These are phyloP conservation scores for Gymnogyps californianus DNA, from an alignment of 2,113 vertebrate genomes.

Conservation along the genomic window DNA sequence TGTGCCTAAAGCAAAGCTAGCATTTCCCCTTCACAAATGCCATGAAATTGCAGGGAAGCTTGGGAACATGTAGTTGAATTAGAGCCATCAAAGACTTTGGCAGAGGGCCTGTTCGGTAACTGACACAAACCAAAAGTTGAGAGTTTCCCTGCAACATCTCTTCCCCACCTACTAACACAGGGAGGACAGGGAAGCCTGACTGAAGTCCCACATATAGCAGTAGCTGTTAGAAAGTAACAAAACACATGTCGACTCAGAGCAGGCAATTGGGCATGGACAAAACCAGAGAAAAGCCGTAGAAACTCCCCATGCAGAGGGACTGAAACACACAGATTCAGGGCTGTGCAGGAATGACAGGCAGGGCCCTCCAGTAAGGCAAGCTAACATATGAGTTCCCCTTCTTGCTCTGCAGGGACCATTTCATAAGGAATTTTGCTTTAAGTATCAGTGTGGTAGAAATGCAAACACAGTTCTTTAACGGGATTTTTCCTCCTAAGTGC, in stretches of 20 bases:
- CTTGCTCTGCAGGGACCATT: not conserved
- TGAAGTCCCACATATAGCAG: not conserved
- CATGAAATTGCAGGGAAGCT: not conserved
- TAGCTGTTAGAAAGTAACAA: not conserved
- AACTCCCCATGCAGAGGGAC: not conserved
- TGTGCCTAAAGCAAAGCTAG: not conserved
- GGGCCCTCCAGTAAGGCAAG: not conserved
- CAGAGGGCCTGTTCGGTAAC: not conserved
- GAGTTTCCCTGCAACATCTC: not conserved
- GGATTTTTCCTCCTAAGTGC: not conserved
- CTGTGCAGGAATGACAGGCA: not conserved
- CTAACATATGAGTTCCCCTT: fast-evolving
- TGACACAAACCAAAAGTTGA: not conserved
- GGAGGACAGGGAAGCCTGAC: not conserved
- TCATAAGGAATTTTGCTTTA: not conserved
- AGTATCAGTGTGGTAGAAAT: not conserved
- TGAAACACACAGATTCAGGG: not conserved
- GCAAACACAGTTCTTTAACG: not conserved
- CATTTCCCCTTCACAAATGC: not conserved
- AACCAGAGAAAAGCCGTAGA: not conserved
- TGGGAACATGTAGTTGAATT: not conserved
- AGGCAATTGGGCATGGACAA: not conserved
- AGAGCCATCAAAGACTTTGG: not conserved
- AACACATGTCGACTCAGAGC: fast-evolving
- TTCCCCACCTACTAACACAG: no score